A percentile compares a stretch with the other conserved stretches of the same genome.
These are phyloP conservation scores for Anoplopoma fimbria DNA, from an alignment of 2,113 vertebrate species.

Conservation along the genomic window DNA sequence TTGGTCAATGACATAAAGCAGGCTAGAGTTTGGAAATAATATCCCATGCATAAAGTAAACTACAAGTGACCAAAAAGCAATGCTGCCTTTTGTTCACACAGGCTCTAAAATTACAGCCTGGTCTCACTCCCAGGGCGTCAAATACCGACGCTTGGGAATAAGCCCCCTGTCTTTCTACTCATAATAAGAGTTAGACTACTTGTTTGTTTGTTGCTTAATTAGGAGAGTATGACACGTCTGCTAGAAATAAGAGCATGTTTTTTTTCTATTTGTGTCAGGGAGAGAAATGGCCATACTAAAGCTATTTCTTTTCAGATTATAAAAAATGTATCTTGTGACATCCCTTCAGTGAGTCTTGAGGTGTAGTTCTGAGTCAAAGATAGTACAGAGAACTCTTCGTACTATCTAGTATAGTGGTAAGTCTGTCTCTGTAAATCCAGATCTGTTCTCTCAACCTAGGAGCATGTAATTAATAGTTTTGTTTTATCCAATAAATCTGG, in stretches of 20 bases:
- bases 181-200: not conserved
- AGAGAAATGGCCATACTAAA: not conserved
- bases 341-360: not conserved
- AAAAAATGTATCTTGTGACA: no score
- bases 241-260: not conserved
- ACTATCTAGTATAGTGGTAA: not conserved
- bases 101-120: no score
- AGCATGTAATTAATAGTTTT: not conserved
- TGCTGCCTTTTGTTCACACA: no score
- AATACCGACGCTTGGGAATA: no score
- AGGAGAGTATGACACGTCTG: not conserved
- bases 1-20: slow-evolving; percentile 22
- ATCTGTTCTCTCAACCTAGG: not conserved
- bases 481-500: not conserved
- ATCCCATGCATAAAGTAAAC: no score
- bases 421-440: not conserved
- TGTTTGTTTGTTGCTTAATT: not conserved
- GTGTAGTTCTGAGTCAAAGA: not conserved
- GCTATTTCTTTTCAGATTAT: not conserved
- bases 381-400: not conserved
- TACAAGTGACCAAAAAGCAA: no score
- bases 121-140: no score
- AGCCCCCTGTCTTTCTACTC: no score
- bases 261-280: not conserved
- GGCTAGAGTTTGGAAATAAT: not conserved